A percentile compares a stretch with the other conserved stretches of the same genome.
Conservation (phyloP, 64 coral and sea anemone genomes). For the Dendronephthya gigantea region DNA sequence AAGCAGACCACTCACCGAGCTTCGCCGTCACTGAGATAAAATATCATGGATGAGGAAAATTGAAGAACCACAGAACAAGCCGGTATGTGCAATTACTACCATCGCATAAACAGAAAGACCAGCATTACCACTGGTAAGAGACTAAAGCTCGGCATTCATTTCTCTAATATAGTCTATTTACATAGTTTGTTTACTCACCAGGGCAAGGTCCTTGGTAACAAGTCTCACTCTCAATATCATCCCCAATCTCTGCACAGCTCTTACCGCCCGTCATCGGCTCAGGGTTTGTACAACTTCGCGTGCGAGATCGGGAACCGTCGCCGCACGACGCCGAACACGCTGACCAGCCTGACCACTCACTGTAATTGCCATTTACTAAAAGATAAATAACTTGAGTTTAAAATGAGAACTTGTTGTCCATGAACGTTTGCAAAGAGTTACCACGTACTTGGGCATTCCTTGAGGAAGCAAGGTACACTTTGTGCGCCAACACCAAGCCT, state of each 20-base stretch:
- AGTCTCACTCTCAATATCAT: neutral
- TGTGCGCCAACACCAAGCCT: slow-evolving; percentile 1
- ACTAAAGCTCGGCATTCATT: too few relatives aligned
- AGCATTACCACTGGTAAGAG: too few relatives aligned
- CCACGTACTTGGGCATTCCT: neutral
- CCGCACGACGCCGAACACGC: slow-evolving; percentile 34
- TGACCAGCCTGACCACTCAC: slow-evolving; percentile 21
- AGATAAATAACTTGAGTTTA: neutral
- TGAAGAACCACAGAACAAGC: too few relatives aligned
- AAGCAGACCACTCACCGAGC: neutral
- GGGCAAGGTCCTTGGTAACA: slow-evolving; percentile 18
- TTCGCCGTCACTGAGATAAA: neutral
- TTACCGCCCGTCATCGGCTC: slow-evolving; percentile 25
- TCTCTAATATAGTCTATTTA: too few relatives aligned
- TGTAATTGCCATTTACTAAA: slow-evolving; percentile 39
- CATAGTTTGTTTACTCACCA: too few relatives aligned
- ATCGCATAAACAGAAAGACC: too few relatives aligned
- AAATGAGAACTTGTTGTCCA: too few relatives aligned
- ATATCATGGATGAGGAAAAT: neutral
- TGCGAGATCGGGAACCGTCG: slow-evolving; percentile 22
- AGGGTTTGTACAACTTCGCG: slow-evolving; percentile 46
- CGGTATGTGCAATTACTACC: too few relatives aligned
- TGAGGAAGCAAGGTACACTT: neutral
- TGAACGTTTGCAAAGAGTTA: too few relatives aligned
- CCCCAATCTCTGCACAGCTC: slow-evolving; percentile 20